phyloP scores from a whole-genome alignment of 30 jellyfish, hydroid and myxozoan genomes.

The Cassiopea xamachana region DNA sequence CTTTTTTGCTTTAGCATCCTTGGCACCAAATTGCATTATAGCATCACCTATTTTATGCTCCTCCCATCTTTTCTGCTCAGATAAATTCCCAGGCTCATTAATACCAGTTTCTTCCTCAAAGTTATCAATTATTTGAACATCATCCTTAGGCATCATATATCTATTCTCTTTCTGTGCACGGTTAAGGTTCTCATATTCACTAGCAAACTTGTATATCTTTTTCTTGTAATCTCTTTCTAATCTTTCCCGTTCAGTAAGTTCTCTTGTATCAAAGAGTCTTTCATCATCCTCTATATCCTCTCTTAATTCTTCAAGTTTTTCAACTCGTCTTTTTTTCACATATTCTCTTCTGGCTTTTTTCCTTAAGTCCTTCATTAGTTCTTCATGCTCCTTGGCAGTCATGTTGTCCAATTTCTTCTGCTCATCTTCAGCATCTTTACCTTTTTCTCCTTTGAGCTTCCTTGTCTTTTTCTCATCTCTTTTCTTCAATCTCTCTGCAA shows the following conservation, averaged over 20 bases:
- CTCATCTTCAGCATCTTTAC: slow-evolving; percentile 75
- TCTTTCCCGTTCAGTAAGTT: slow-evolving; percentile 90
- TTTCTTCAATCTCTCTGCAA: slow-evolving; percentile 85
- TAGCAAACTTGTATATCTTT: slow-evolving; percentile 88
- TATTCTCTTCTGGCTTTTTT: slow-evolving; percentile 97
- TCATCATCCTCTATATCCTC: slow-evolving; percentile 99
- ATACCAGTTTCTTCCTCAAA: slow-evolving; percentile 85
- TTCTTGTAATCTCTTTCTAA: slow-evolving; percentile 90
- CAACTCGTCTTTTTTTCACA: slow-evolving; percentile 92
- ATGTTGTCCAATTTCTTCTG: slow-evolving; percentile 75
- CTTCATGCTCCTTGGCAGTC: slow-evolving; percentile 84
- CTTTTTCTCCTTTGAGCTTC: slow-evolving; percentile 84
- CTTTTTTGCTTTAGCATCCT: slow-evolving; percentile 81
- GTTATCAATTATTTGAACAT: slow-evolving; percentile 85
- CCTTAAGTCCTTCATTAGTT: slow-evolving; percentile 80
- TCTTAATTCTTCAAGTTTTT: slow-evolving; percentile 85
- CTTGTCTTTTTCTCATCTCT: slow-evolving; percentile 93
- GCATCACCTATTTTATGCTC: slow-evolving; percentile 97
- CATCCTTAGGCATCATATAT: slow-evolving; percentile 98
- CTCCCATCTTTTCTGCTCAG: slow-evolving; percentile 99
- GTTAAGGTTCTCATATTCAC: slow-evolving; percentile 82
- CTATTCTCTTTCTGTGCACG: slow-evolving; percentile 87
- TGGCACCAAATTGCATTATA: slow-evolving; percentile 96
- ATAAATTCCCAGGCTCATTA: slow-evolving; percentile 77
- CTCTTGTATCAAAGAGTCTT: slow-evolving; percentile 82